phyloP scores from a whole-genome alignment of 1,140 invertebrate species.

The Ceratoteleas bidentatus region DNA sequence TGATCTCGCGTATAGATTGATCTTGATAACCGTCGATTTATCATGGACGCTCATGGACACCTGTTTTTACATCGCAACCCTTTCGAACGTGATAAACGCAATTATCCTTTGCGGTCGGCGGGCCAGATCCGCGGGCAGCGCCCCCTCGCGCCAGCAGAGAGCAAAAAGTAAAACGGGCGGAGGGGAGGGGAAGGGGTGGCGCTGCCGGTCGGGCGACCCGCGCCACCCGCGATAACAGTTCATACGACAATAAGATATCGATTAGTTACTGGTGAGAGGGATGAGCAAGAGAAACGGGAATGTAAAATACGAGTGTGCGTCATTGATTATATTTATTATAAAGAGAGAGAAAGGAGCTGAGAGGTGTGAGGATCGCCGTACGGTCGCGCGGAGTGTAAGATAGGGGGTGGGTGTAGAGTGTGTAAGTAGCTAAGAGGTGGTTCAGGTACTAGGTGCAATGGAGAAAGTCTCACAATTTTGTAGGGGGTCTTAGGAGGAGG shows the following conservation, averaged over 20 bases:
- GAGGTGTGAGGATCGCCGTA: slow-evolving; percentile 66
- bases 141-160: not conserved
- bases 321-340: slow-evolving; percentile 81
- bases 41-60: slow-evolving; percentile 62
- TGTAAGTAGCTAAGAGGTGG: no score
- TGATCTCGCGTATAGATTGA: slow-evolving; percentile 48
- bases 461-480: no score
- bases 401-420: no score
- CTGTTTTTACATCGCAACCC: slow-evolving; percentile 62
- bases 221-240: slow-evolving; percentile 73
- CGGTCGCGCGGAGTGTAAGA: slow-evolving; percentile 63
- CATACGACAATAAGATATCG: slow-evolving; percentile 82
- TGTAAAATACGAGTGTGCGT: slow-evolving; percentile 81
- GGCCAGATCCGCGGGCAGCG: slow-evolving; percentile 2
- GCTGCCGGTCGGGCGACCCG: slow-evolving; percentile 20
- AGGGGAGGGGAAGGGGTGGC: not conserved
- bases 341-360: slow-evolving; percentile 26
- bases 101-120: slow-evolving; percentile 40
- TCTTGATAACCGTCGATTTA: slow-evolving; percentile 61
- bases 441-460: no score
- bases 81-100: slow-evolving; percentile 65
- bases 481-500: no score
- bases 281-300: slow-evolving; percentile 63
- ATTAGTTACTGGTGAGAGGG: slow-evolving; percentile 77
- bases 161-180: no score